phyloP scores from a whole-genome alignment of 2,797 vertebrate species.

The Falco columbarius region DNA sequence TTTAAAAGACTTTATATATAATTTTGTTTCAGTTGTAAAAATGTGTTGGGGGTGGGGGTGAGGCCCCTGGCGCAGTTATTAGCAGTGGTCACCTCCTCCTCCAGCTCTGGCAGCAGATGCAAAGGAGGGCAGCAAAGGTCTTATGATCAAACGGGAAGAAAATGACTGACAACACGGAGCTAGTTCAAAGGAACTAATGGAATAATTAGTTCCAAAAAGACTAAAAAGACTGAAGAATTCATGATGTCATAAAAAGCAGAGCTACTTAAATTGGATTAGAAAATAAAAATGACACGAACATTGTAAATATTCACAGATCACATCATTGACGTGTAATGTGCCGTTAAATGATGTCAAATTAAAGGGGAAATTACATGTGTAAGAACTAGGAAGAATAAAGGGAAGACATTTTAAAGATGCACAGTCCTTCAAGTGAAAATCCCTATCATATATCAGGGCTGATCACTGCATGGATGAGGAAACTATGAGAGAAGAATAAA shows the following conservation, averaged over 20 bases:
- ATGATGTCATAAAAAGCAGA: slow-evolving; percentile 85
- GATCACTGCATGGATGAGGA: slow-evolving; percentile 60
- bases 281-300: slow-evolving; percentile 86
- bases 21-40: neutral
- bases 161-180: slow-evolving; percentile 78
- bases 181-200: slow-evolving; percentile 76
- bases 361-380: slow-evolving; percentile 85
- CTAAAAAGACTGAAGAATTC: slow-evolving; percentile 83
- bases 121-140: slow-evolving; percentile 77
- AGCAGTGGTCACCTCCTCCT: slow-evolving; percentile 15
- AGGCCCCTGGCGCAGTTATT: neutral
- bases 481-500: slow-evolving; percentile 70
- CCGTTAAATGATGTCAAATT: slow-evolving; percentile 87
- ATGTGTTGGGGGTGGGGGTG: neutral
- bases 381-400: slow-evolving; percentile 81
- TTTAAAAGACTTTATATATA: neutral
- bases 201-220: slow-evolving; percentile 85
- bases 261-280: slow-evolving; percentile 84
- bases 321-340: slow-evolving; percentile 85
- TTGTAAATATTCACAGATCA: slow-evolving; percentile 86
- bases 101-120: slow-evolving; percentile 41
- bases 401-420: slow-evolving; percentile 84
- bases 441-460: slow-evolving; percentile 73
- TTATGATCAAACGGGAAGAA: slow-evolving; percentile 69
- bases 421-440: slow-evolving; percentile 78